These are phyloP conservation scores for Geopemphigus sp. DNA, from an alignment of 1,140 invertebrate species.

Conservation along the genomic window DNA sequence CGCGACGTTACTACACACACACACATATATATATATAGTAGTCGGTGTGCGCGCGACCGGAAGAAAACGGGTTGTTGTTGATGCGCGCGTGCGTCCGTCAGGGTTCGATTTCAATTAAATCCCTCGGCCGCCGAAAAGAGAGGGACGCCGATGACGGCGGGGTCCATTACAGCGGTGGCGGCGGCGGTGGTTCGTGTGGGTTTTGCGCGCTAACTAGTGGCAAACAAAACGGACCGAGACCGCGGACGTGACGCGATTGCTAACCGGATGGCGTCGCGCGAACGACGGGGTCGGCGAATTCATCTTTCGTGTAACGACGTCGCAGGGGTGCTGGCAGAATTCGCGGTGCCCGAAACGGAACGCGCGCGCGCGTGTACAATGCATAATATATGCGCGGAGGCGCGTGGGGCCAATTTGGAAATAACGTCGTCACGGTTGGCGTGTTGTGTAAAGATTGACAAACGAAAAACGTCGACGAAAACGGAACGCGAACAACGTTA, in stretches of 20 bases:
- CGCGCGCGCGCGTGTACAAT: too few relatives aligned
- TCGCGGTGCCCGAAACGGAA: too few relatives aligned
- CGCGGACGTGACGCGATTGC: conserved; percentile 43
- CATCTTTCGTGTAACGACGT: too few relatives aligned
- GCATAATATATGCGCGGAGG: too few relatives aligned
- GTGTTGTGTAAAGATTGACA: too few relatives aligned
- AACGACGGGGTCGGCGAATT: conserved; percentile 4
- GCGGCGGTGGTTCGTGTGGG: not conserved
- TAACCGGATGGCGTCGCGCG: conserved; percentile 33
- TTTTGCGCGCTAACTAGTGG: conserved; percentile 44
- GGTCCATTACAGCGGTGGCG: conserved; percentile 3
- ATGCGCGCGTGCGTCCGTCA: not conserved
- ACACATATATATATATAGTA: not conserved
- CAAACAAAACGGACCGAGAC: conserved; percentile 33
- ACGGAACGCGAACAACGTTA: too few relatives aligned
- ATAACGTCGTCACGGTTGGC: too few relatives aligned
- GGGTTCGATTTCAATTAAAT: conserved; percentile 45
- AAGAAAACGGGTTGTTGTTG: conserved; percentile 12
- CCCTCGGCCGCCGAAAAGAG: not conserved
- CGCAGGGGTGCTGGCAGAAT: too few relatives aligned
- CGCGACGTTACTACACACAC: not conserved
- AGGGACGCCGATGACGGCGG: not conserved
- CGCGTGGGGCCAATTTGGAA: too few relatives aligned
- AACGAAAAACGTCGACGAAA: too few relatives aligned
- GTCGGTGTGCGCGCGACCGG: conserved; percentile 14